These are phyloP conservation scores for Triplophysa bombifrons DNA, from an alignment of 2,797 vertebrate species.

Conservation along the genomic window DNA sequence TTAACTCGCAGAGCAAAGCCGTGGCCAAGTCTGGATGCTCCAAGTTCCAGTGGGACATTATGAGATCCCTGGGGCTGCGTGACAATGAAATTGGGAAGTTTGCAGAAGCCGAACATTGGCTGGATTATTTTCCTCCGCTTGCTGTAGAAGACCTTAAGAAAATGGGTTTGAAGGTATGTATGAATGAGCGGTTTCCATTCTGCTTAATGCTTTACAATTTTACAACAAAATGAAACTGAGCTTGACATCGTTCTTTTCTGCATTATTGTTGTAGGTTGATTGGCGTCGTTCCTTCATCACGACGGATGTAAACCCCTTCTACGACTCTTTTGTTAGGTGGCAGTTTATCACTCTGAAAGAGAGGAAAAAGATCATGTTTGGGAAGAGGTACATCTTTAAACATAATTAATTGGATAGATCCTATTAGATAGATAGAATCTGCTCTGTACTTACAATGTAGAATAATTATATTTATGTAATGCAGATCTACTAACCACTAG, in stretches of 20 bases:
- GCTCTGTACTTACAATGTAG: no score
- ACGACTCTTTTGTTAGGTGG: slow-evolving; percentile 97
- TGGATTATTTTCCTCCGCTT: slow-evolving; percentile 93
- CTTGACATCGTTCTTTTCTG: background rate
- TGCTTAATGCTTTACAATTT: background rate
- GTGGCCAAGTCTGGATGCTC: slow-evolving; percentile 86
- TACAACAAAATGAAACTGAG: background rate
- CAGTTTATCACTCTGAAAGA: slow-evolving; percentile 93
- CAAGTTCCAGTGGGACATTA: slow-evolving; percentile 96
- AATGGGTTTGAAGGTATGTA: slow-evolving; percentile 93
- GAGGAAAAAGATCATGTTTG: slow-evolving; percentile 95
- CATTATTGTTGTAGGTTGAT: slow-evolving; percentile 80
- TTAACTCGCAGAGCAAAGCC: slow-evolving; percentile 87
- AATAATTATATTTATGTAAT: no score
- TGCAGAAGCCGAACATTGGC: slow-evolving; percentile 93
- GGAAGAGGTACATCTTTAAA: slow-evolving; percentile 83
- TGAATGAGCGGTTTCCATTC: background rate
- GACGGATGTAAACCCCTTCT: slow-evolving; percentile 94
- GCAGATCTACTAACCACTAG: no score
- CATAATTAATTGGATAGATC: no score
- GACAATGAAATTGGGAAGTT: slow-evolving; percentile 87
- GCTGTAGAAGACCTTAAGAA: slow-evolving; percentile 89
- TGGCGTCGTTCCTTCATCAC: slow-evolving; percentile 98
- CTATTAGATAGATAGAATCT: no score
- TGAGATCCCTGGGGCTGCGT: slow-evolving; percentile 89